phyloP scores from a whole-genome alignment of 35 echinoderm and acorn worm genomes.

The Apostichopus parvimensis region DNA sequence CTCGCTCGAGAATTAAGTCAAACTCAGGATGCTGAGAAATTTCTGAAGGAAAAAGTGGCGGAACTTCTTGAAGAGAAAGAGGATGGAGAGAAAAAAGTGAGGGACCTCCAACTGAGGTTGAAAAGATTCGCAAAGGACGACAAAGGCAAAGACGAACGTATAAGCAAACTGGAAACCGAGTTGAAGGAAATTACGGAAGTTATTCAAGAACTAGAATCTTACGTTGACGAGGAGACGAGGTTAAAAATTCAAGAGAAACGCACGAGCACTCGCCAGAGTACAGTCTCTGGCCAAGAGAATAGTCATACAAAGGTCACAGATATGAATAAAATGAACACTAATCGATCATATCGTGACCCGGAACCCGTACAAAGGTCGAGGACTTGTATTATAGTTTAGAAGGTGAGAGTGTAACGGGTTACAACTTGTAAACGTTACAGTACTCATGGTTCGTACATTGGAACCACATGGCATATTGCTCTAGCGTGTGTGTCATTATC shows the following conservation, averaged over 20 bases:
- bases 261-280: not conserved
- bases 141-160: constrained; percentile 87
- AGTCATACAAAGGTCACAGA: constrained; percentile 43
- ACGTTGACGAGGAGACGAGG: constrained; percentile 76
- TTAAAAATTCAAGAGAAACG: constrained; percentile 20
- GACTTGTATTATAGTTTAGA: constrained; percentile 76
- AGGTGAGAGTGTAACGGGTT: not conserved
- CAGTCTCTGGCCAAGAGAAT: not conserved
- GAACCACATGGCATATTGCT: too few relatives aligned
- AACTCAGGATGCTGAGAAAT: constrained; percentile 87
- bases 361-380: constrained; percentile 68
- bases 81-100: constrained; percentile 81
- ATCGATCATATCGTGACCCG: constrained; percentile 35
- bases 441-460: too few relatives aligned
- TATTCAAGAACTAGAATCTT: constrained; percentile 78
- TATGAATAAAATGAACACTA: constrained; percentile 44
- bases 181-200: constrained; percentile 82
- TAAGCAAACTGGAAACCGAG: constrained; percentile 78
- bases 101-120: constrained; percentile 87
- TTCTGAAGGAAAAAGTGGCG: constrained; percentile 83
- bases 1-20: constrained; percentile 82
- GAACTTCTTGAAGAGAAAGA: constrained; percentile 88
- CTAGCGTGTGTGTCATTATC: too few relatives aligned
- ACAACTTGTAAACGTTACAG: not conserved
- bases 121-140: constrained; percentile 97